phyloP scores from a whole-genome alignment of 2,797 vertebrate species.

The Sebastes diploproa region DNA sequence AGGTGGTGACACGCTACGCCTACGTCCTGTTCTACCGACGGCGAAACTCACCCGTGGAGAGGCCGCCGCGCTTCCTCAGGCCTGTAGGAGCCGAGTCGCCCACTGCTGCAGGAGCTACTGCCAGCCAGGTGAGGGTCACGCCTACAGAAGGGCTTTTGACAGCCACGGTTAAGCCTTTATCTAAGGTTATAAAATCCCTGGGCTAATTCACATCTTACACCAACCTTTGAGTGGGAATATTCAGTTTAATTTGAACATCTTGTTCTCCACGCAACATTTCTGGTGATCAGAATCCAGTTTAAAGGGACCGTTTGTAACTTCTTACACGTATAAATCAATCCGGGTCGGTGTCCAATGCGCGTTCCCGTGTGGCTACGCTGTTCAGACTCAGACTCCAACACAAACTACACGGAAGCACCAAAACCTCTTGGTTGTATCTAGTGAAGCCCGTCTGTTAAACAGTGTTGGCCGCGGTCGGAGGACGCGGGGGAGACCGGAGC shows the following conservation, averaged over 20 bases:
- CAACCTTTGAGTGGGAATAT: not conserved
- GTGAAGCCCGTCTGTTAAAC: too few relatives aligned
- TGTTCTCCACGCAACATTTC: not conserved
- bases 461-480: too few relatives aligned
- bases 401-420: too few relatives aligned
- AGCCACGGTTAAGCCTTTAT: not conserved
- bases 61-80: constrained; percentile 85
- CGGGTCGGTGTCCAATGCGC: too few relatives aligned
- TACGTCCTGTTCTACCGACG: constrained; percentile 98
- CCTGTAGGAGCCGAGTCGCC: constrained; percentile 84
- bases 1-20: constrained; percentile 96
- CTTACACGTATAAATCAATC: too few relatives aligned
- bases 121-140: constrained; percentile 91
- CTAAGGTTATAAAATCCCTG: not conserved
- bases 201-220: not conserved
- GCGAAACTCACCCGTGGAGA: constrained; percentile 96
- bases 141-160: not conserved
- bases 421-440: too few relatives aligned
- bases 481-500: too few relatives aligned
- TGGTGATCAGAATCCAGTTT: not conserved
- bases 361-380: too few relatives aligned
- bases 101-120: constrained; percentile 84
- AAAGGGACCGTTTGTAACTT: not conserved
- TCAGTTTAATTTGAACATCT: not conserved
- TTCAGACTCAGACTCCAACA: too few relatives aligned